phyloP scores from a whole-genome alignment of 2,113 vertebrate species.

The Ceyx cyanopectus region DNA sequence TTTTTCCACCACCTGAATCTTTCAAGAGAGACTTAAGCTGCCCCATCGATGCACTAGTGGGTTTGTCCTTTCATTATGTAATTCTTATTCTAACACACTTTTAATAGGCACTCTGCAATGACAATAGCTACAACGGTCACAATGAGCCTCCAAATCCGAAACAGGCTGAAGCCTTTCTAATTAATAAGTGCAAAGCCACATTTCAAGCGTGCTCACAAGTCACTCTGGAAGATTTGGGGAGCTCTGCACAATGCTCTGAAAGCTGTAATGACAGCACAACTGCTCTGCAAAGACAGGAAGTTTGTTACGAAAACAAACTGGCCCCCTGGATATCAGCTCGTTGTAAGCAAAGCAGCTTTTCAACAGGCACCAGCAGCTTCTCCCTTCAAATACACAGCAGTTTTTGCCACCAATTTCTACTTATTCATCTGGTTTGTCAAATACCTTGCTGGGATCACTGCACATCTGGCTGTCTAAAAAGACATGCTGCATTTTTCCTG shows the following conservation, averaged over 20 bases:
- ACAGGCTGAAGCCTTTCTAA: conserved; percentile 34
- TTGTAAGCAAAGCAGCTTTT: conserved; percentile 51
- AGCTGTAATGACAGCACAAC: conserved; percentile 72
- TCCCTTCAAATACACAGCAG: background rate
- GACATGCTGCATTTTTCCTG: background rate
- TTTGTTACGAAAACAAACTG: conserved; percentile 74
- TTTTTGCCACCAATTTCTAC: background rate
- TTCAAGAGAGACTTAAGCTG: conserved; percentile 17
- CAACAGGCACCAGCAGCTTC: conserved; percentile 26
- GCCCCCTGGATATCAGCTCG: conserved; percentile 70
- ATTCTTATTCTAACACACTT: conserved; percentile 45
- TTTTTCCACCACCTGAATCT: background rate
- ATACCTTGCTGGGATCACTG: background rate
- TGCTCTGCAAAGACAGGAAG: conserved; percentile 74
- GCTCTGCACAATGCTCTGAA: conserved; percentile 59
- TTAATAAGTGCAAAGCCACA: conserved; percentile 57
- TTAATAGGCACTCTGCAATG: conserved; percentile 41
- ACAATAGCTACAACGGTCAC: conserved; percentile 34
- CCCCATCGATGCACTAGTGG: conserved; percentile 8
- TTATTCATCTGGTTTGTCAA: background rate
- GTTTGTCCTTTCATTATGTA: conserved; percentile 52
- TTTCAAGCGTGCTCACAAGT: conserved; percentile 57
- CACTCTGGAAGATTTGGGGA: conserved; percentile 41
- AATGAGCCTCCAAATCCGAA: conserved; percentile 55
- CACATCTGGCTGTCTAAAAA: background rate